phyloP scores from a whole-genome alignment of 1,140 invertebrate species.

The Drosophila murphyi region DNA sequence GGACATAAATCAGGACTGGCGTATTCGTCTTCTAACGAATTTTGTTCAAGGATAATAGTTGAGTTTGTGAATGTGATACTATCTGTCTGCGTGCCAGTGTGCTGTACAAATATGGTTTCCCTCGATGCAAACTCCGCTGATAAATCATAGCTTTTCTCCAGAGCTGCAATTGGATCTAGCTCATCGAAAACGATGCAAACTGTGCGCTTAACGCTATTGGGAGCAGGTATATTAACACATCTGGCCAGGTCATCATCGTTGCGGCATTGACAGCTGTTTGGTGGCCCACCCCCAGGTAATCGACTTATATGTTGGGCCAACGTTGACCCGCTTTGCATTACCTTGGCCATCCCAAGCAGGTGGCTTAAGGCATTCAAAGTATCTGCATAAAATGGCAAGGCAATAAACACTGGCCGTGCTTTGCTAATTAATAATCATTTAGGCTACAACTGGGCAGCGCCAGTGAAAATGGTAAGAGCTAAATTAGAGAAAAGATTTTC shows the following conservation, averaged over 20 bases:
- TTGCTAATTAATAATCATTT: constrained; percentile 15
- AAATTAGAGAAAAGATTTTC: not conserved
- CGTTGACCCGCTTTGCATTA: not conserved
- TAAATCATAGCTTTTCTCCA: constrained; percentile 3
- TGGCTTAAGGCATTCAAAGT: not conserved
- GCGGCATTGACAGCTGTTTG: constrained; percentile 11
- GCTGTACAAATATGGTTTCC: not conserved
- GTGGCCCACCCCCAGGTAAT: constrained; percentile 48
- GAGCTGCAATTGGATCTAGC: constrained; percentile 14
- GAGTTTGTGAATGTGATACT: not conserved
- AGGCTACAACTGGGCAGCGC: constrained; percentile 54
- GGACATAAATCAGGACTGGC: not conserved
- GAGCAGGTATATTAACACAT: not conserved
- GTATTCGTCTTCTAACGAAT: not conserved
- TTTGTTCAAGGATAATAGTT: not conserved
- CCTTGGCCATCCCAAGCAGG: constrained; percentile 2
- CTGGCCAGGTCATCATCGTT: not conserved
- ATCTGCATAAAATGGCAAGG: constrained; percentile 41
- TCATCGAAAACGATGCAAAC: constrained; percentile 19
- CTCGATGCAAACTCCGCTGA: not conserved
- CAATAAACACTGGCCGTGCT: constrained; percentile 10
- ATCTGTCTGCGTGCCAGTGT: not conserved
- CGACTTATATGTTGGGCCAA: constrained; percentile 1
- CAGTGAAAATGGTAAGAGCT: constrained; percentile 54
- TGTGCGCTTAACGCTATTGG: not conserved